phyloP scores from a whole-genome alignment of 92 coral and sea anemone species.

The Siderastrea siderea region DNA sequence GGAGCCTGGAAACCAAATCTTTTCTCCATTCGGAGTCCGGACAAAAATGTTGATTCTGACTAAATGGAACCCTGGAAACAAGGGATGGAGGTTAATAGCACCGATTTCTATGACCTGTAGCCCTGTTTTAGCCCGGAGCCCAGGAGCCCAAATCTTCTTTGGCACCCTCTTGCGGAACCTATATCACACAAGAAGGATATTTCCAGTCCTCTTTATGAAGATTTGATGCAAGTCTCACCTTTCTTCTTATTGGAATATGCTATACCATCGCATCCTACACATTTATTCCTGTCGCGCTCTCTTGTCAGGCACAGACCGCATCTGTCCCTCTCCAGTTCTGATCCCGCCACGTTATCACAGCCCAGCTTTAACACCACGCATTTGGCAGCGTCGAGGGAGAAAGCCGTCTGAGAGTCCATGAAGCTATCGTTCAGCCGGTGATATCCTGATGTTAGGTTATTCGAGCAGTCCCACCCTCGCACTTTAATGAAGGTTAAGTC shows the following conservation, averaged over 20 bases:
- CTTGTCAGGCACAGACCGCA: constrained; percentile 52
- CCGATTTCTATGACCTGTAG: too few relatives aligned
- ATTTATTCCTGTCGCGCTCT: constrained; percentile 4
- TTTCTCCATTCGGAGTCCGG: too few relatives aligned
- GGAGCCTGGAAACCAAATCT: too few relatives aligned
- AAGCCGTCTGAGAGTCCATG: constrained; percentile 7
- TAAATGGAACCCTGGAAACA: too few relatives aligned
- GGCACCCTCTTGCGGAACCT: too few relatives aligned
- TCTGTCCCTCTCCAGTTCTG: constrained; percentile 39
- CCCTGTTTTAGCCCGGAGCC: too few relatives aligned
- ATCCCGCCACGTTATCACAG: constrained; percentile 60
- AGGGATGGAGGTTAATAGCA: too few relatives aligned
- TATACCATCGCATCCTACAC: constrained; percentile 50
- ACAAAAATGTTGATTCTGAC: too few relatives aligned
- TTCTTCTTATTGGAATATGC: constrained; percentile 25
- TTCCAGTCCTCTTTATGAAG: too few relatives aligned
- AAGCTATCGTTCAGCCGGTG: neutral
- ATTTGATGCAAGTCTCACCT: constrained; percentile 2
- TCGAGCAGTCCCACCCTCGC: constrained; percentile 37
- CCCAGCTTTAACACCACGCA: constrained; percentile 51
- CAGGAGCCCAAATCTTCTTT: too few relatives aligned
- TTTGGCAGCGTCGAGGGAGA: constrained; percentile 11
- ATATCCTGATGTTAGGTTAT: constrained; percentile 26
- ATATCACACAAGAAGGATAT: too few relatives aligned
- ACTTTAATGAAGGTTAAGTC: neutral